phyloP scores from a whole-genome alignment of 2,113 vertebrate genomes.

The Clarias gariepinus region DNA sequence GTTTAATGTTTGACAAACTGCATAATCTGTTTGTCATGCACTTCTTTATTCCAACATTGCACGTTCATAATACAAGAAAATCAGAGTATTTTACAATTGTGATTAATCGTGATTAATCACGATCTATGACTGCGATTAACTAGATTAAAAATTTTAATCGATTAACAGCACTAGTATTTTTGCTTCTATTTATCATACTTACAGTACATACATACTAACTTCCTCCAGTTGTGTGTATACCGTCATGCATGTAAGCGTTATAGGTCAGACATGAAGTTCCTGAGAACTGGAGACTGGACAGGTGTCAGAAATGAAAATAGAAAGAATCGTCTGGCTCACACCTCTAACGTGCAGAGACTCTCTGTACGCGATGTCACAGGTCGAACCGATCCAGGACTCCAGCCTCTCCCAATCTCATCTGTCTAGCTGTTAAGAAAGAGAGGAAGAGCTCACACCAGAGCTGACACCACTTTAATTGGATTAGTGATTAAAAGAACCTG shows the following conservation, averaged over 20 bases:
- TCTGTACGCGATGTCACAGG: neutral
- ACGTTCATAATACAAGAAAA: no score
- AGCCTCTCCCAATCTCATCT: conserved; percentile 33
- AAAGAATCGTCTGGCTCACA: conserved; percentile 14
- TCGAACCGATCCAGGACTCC: conserved; percentile 20
- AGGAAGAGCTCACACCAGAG: conserved; percentile 70
- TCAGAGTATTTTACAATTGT: no score
- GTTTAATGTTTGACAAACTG: no score
- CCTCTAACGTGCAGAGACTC: neutral
- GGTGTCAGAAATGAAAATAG: neutral
- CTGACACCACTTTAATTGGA: conserved; percentile 79
- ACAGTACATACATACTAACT: no score
- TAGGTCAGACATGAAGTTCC: neutral
- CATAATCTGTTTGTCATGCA: no score
- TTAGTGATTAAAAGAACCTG: conserved; percentile 85
- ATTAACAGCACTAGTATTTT: no score
- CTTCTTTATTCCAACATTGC: no score
- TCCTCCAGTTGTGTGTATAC: neutral
- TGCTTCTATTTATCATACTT: no score
- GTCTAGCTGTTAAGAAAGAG: conserved; percentile 40
- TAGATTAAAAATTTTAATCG: no score
- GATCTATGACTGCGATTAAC: no score
- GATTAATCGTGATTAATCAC: no score
- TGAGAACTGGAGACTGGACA: neutral
- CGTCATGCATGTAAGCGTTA: neutral